Base-by-base conservation (phyloP, 1,140 invertebrate species). In the Pentalonia nigronervosa region DNA sequence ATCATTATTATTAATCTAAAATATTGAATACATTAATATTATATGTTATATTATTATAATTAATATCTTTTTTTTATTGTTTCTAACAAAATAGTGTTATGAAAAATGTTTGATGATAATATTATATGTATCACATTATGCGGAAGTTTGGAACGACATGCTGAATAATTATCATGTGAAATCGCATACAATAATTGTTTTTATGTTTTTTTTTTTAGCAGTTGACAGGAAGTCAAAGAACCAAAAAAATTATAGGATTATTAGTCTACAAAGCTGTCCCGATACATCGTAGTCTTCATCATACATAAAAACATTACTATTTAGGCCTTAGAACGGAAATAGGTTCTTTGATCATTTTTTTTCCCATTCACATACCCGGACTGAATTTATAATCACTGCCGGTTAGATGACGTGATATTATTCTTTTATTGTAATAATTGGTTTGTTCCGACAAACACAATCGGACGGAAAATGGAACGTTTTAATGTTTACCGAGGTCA, bases 221-320 rank as follows among this genome's bases (percentile, higher is more conserved):
- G 17, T 92, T 36, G 91, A 84, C 67, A 83, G 91, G 47, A 92
- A 92, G 76, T 83, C 2, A 7, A 81, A 47, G 21, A 91, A 91
- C 47, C 41, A 41, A 1, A 21, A n/a, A 76, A n/a, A 50, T 25
- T 47, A 21, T 81, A 34, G 67, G 81, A 81, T 81, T 91, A 91
- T 91, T 83, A 83, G 36, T 83, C 2, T 91, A 50, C 25, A 50
- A 20, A n/a, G n/a, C 20, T n/a, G 6, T 36, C 56, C 34, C 23
- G 34, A 56, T 89, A 9, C 48, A 14, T 11, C 47, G 36, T 9
- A 92, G 41, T 81, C 45, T 56, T 36, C 0, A 14, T 11, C 47
- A 92, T 83, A 41, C 9, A 92, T 83, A 92, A 92, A 67, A 9
- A 81, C 67, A 50, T 91, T n/a, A 83, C 36, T n/a, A n/a, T 48